Evolutionary conservation across 2,888 invertebrate species (phyloP), one percentile per base, ranked within the genome.

Genomic region (Tuta absoluta): DNA sequence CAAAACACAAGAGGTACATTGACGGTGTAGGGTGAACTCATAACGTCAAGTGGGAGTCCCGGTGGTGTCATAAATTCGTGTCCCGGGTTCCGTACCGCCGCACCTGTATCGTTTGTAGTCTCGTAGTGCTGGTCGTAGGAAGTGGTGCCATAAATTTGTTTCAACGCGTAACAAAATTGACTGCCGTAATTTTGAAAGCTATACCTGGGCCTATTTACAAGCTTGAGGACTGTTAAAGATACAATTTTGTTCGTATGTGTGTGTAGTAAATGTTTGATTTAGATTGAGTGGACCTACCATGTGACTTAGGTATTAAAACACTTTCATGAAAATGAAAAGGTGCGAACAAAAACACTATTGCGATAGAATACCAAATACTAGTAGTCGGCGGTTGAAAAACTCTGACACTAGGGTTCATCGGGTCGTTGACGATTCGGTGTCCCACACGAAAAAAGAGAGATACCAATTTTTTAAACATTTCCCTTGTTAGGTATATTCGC

Each of bases 131-230:
- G 33, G 33, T 10, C 33, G 56, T 56, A 56, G 56, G 56, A 56
- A 56, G 56, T 56, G 56, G 56, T 17, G 0, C 33, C 3, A 56
- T 56, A 56, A 56, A 56, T 56, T 33, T n/a, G 28, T 56, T 33
- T 56, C 19, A 53, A 23, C 56, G 56, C 56, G 56, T 56, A 56
- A 33, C 56, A 28, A 24, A 56, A 28, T 33, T n/a, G 24, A 33
- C 8, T 56, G 56, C 28, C 10, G 56, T 56, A 24, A 56, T 56
- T 56, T 56, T 33, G 56, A 56, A 28, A 56, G 56, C 56, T 28
- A 53, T 53, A 53, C 53, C n/a, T 28, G n/a, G 23, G 4, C 8
- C 33, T 33, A 56, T 56, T 56, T 56, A 56, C 33, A 28, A 28
- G n/a, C 17, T 33, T 24, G 17, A 56, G 23, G 19, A 53, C 23